Evolutionary conservation across 2,888 invertebrate genomes (phyloP).

Genomic region (Zygogramma bicolorata): DNA sequence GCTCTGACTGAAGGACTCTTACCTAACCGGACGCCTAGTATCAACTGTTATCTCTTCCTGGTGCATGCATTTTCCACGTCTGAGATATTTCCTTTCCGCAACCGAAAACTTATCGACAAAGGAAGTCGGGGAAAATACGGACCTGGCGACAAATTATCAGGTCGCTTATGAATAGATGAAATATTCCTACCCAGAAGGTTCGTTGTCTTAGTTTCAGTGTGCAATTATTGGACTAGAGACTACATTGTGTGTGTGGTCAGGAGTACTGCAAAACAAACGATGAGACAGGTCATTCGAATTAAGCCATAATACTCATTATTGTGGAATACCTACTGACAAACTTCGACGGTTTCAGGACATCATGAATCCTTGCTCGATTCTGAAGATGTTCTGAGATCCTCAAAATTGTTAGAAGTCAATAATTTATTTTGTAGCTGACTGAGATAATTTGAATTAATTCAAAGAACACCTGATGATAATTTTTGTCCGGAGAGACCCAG

Average conservation of each 20-base stretch:
- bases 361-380: too few relatives aligned
- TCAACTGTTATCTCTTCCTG: background rate
- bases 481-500: too few relatives aligned
- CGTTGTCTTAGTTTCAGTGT: background rate
- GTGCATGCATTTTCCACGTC: background rate
- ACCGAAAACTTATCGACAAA: conserved; percentile 17
- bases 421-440: too few relatives aligned
- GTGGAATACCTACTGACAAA: background rate
- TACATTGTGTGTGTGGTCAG: background rate
- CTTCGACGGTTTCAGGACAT: too few relatives aligned
- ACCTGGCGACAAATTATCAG: conserved; percentile 34
- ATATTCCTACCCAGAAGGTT: conserved; percentile 21
- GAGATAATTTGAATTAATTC: too few relatives aligned
- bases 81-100: background rate
- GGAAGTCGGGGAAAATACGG: conserved; percentile 18
- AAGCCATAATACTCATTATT: background rate
- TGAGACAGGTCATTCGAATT: background rate
- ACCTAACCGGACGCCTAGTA: background rate
- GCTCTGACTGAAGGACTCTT: too few relatives aligned
- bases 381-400: too few relatives aligned
- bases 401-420: too few relatives aligned
- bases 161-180: conserved; percentile 24
- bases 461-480: too few relatives aligned
- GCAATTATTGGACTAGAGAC: background rate
- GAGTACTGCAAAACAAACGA: background rate